Evolutionary conservation across 2,797 vertebrate species (phyloP).

Genomic region (Neosilurus mollespiculum): DNA sequence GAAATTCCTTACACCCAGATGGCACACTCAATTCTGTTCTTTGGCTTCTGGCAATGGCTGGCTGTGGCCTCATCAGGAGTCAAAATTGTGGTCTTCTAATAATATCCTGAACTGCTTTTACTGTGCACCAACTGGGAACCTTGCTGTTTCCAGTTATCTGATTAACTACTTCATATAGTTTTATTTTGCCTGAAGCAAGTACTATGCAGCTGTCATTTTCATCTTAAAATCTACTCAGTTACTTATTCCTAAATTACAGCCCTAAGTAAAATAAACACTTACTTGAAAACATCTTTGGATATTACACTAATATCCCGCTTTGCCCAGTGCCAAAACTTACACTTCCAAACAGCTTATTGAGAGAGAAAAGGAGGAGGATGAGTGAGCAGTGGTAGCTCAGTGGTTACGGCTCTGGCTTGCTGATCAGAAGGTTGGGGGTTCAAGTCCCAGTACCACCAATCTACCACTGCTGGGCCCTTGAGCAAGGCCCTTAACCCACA

Average conservation of each 20-base stretch:
- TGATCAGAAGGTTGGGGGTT: too few relatives aligned
- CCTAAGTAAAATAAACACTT: background rate
- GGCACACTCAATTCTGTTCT: too few relatives aligned
- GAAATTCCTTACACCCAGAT: background rate
- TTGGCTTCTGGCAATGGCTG: background rate
- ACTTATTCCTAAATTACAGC: background rate
- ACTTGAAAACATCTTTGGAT: background rate
- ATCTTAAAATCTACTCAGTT: background rate
- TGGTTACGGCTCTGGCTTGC: too few relatives aligned
- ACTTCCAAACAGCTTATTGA: background rate
- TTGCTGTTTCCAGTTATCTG: background rate
- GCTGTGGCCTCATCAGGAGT: background rate
- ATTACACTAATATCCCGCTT: background rate
- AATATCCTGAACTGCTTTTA: background rate
- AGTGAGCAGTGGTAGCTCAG: background rate
- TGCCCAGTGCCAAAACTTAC: background rate
- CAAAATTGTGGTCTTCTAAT: background rate
- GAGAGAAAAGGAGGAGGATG: background rate
- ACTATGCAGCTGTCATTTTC: background rate
- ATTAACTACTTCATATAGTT: background rate
- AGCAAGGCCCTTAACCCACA: too few relatives aligned
- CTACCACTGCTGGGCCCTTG: too few relatives aligned
- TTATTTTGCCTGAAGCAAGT: background rate
- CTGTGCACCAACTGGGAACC: background rate
- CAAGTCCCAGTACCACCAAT: too few relatives aligned